Conservation (phyloP, 2,888 invertebrate genomes). For the Ypsolopha sequella region DNA sequence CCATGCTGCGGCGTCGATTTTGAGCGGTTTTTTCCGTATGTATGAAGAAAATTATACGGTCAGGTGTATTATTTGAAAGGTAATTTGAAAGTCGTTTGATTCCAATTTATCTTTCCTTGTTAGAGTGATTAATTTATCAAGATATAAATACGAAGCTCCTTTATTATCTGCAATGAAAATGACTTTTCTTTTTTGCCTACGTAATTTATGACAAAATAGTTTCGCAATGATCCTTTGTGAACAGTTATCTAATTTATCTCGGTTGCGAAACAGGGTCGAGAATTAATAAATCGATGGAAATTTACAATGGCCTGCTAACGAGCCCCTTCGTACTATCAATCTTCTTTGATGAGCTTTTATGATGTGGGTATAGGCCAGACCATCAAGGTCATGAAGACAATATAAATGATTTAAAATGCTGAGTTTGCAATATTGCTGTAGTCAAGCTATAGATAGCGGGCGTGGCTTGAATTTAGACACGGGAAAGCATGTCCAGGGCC, state of each 20-base stretch:
- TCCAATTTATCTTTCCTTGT: conserved; percentile 54
- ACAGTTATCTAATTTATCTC: conserved; percentile 31
- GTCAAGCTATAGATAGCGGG: too few species aligned
- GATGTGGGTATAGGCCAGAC: background rate
- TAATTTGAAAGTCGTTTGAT: conserved; percentile 54
- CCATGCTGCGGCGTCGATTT: conserved; percentile 32
- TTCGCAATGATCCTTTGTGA: conserved; percentile 5
- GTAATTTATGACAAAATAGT: background rate
- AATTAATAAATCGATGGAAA: conserved; percentile 45
- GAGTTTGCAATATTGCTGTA: too few species aligned
- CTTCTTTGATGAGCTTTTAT: conserved; percentile 21
- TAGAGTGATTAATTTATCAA: conserved; percentile 24
- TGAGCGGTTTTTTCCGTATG: conserved; percentile 35
- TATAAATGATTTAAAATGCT: too few species aligned
- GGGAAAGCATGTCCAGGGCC: too few species aligned
- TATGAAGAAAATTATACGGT: conserved; percentile 48
- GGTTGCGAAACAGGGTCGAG: conserved; percentile 17
- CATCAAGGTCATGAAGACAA: too few species aligned
- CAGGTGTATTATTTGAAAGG: conserved; percentile 51
- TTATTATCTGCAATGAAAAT: background rate
- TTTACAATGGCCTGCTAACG: conserved; percentile 39
- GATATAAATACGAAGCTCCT: background rate
- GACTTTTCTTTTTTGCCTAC: background rate
- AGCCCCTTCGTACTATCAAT: conserved; percentile 34
- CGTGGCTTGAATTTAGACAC: too few species aligned